A percentile compares a stretch with the other conserved stretches of the same genome.
Conservation (phyloP, 2,113 vertebrate genomes). For the Plotosus lineatus region DNA sequence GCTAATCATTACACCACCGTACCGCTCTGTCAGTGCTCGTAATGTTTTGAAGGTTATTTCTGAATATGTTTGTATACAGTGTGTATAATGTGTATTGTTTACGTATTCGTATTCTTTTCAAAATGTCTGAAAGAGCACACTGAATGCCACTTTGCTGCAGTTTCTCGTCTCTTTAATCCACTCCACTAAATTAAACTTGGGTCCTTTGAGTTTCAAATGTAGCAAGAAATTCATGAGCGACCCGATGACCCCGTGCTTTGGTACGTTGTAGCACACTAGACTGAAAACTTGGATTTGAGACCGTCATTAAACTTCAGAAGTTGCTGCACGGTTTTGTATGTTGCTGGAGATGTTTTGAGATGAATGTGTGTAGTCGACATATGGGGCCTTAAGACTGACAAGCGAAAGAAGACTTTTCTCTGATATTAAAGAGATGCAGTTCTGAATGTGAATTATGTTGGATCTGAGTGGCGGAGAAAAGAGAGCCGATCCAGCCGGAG, state of each 20-base stretch:
- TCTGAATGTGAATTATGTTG: no score
- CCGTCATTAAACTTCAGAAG: background rate
- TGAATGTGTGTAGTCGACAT: background rate
- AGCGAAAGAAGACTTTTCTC: background rate
- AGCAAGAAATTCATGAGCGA: background rate
- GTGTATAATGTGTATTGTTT: no score
- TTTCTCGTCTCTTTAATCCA: background rate
- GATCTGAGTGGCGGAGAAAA: background rate
- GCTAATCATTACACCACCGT: no score
- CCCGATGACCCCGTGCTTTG: background rate
- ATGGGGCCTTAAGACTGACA: slow-evolving; percentile 1
- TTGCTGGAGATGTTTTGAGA: slow-evolving; percentile 10
- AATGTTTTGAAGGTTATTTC: no score
- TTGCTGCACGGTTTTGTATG: background rate
- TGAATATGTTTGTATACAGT: no score
- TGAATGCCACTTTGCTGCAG: background rate
- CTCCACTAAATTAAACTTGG: background rate
- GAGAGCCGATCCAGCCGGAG: slow-evolving; percentile 15
- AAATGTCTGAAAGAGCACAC: background rate
- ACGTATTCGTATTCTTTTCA: background rate
- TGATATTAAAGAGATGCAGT: slow-evolving; percentile 13
- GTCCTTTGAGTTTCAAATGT: background rate
- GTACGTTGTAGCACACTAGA: background rate
- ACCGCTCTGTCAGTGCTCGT: no score
- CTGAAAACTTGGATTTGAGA: background rate